Evolutionary conservation across 2,888 invertebrate species (phyloP).

Genomic region (Thalpophila matura): DNA sequence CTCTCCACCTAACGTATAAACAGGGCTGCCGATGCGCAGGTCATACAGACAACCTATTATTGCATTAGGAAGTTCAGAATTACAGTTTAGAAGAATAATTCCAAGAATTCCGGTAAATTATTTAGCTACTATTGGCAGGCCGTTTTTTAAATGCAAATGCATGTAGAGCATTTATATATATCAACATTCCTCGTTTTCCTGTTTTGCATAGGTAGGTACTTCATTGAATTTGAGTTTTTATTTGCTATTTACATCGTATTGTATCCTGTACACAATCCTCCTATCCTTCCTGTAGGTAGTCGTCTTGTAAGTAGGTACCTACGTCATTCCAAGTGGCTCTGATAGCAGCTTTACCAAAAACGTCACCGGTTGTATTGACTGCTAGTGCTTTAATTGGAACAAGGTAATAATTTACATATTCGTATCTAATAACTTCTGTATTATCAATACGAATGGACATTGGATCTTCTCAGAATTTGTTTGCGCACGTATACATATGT

Average conservation of each 20-base stretch:
- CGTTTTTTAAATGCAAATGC: constrained; percentile 32
- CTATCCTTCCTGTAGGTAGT: constrained; percentile 30
- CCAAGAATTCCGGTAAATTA: constrained; percentile 10
- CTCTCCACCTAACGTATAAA: neutral
- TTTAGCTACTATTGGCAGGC: constrained; percentile 9
- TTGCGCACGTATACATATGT: constrained; percentile 47
- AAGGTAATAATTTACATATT: constrained; percentile 79
- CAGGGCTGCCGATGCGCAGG: neutral
- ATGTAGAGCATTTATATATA: constrained; percentile 58
- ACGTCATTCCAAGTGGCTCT: constrained; percentile 54
- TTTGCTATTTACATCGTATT: constrained; percentile 47
- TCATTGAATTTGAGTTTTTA: constrained; percentile 49
- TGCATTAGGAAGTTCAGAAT: constrained; percentile 12
- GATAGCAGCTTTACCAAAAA: constrained; percentile 68
- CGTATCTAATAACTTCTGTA: constrained; percentile 69
- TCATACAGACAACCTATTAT: constrained; percentile 3
- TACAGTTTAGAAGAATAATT: constrained; percentile 6
- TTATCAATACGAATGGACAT: constrained; percentile 69
- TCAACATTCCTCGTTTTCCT: constrained; percentile 62
- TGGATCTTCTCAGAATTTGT: constrained; percentile 69
- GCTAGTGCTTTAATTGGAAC: constrained; percentile 75
- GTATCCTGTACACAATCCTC: constrained; percentile 27
- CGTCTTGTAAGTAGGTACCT: constrained; percentile 26
- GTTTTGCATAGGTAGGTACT: constrained; percentile 50
- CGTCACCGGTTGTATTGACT: constrained; percentile 67